Conservation (phyloP, 2,113 vertebrate species). For the Phrynosoma platyrhinos region DNA sequence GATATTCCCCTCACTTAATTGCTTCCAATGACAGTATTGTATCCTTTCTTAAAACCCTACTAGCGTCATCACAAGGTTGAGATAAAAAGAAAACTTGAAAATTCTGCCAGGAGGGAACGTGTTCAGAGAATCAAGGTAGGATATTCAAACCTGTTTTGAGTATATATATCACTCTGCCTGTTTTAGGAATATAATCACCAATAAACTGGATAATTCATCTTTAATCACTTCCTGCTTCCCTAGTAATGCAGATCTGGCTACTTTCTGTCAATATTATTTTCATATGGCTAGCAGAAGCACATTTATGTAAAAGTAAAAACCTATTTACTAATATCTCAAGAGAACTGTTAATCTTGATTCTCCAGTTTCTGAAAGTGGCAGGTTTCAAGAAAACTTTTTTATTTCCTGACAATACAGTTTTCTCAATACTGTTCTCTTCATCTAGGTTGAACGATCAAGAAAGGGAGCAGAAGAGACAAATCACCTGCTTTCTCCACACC, state of each 20-base stretch:
- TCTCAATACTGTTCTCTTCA: conserved; percentile 34
- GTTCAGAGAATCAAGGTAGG: conserved; percentile 86
- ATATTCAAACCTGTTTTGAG: background rate
- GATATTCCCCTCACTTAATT: background rate
- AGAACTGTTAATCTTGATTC: background rate
- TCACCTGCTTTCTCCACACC: conserved; percentile 78
- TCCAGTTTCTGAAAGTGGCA: background rate
- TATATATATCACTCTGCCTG: no score
- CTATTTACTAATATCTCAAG: background rate
- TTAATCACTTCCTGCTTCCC: background rate
- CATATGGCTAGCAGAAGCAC: background rate
- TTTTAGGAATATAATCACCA: background rate
- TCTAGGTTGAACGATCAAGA: conserved; percentile 79
- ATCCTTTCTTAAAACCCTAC: conserved; percentile 2
- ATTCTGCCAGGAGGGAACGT: conserved; percentile 76
- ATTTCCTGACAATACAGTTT: background rate
- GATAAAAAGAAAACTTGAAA: conserved; percentile 83
- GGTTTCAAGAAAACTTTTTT: background rate
- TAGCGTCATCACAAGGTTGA: conserved; percentile 86
- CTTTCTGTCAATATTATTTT: background rate
- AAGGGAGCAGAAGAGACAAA: conserved; percentile 72
- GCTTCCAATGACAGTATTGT: background rate
- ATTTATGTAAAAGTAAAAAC: background rate
- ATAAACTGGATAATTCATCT: background rate
- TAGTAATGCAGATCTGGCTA: background rate